phyloP scores from a whole-genome alignment of 2,797 vertebrate species.

The Mormyrops boulengeri region DNA sequence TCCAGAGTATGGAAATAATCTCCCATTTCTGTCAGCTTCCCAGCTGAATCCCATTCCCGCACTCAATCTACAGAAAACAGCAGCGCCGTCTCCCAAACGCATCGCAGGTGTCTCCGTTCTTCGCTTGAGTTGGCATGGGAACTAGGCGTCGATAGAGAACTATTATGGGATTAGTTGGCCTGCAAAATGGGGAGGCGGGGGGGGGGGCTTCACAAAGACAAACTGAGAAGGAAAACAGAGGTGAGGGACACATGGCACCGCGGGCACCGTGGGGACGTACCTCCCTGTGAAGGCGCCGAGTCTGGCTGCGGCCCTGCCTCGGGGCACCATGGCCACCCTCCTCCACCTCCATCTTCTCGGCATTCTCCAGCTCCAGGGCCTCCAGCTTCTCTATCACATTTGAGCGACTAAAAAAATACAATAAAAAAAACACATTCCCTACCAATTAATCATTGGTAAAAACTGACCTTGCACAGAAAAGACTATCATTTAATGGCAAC shows the following conservation, averaged over 20 bases:
- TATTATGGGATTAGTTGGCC: not conserved
- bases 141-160: not conserved
- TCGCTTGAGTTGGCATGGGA: not conserved
- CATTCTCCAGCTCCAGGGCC: conserved; percentile 71
- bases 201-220: not conserved
- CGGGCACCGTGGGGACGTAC: conserved; percentile 33
- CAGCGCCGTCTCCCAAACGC: not conserved
- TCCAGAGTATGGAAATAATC: not conserved
- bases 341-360: conserved; percentile 68
- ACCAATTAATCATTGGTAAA: not conserved
- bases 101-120: not conserved
- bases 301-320: conserved; percentile 68
- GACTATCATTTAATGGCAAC: not conserved
- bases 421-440: not conserved
- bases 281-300: conserved; percentile 59
- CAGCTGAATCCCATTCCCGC: not conserved
- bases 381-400: conserved; percentile 75
- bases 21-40: not conserved
- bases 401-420: conserved; percentile 50
- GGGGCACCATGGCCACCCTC: conserved; percentile 44
- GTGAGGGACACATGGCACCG: not conserved
- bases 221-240: not conserved
- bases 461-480: not conserved
- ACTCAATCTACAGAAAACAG: not conserved
- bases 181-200: not conserved